phyloP scores from a whole-genome alignment of 1,140 invertebrate genomes.

The fruit fly (Drosophila melanogaster) region DNA sequence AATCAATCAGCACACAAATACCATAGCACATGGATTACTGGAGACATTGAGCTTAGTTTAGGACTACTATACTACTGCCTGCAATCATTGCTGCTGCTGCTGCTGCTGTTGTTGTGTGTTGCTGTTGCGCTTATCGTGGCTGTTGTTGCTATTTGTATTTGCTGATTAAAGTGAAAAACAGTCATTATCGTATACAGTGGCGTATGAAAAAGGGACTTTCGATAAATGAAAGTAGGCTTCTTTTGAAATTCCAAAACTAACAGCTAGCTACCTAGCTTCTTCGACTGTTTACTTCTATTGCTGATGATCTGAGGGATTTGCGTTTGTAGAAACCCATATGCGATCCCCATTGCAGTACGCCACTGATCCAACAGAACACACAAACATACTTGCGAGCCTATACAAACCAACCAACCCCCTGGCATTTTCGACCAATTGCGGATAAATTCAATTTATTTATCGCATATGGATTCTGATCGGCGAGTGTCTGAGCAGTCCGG shows the following conservation, averaged over 20 bases:
- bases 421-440: slow-evolving; percentile 78
- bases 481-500: slow-evolving; percentile 33
- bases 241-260: too few relatives aligned
- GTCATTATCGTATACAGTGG: slow-evolving; percentile 53
- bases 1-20: slow-evolving; percentile 75
- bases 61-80: slow-evolving; percentile 40
- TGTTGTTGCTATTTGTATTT: slow-evolving; percentile 39
- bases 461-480: slow-evolving; percentile 80
- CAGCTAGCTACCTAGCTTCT: too few relatives aligned
- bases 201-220: neutral
- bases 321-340: too few relatives aligned
- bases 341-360: neutral
- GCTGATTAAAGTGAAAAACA: slow-evolving; percentile 70
- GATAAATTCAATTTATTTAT: slow-evolving; percentile 84
- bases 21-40: slow-evolving; percentile 24
- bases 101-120: slow-evolving; percentile 15
- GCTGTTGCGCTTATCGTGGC: slow-evolving; percentile 40
- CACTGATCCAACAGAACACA: neutral
- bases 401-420: slow-evolving; percentile 7
- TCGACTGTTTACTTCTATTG: neutral
- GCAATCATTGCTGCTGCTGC: slow-evolving; percentile 69
- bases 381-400: slow-evolving; percentile 9
- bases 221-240: too few relatives aligned
- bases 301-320: too few relatives aligned
- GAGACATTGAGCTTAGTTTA: slow-evolving; percentile 81